phyloP scores from a whole-genome alignment of 2,888 invertebrate species.

The Gortyna flavago region DNA sequence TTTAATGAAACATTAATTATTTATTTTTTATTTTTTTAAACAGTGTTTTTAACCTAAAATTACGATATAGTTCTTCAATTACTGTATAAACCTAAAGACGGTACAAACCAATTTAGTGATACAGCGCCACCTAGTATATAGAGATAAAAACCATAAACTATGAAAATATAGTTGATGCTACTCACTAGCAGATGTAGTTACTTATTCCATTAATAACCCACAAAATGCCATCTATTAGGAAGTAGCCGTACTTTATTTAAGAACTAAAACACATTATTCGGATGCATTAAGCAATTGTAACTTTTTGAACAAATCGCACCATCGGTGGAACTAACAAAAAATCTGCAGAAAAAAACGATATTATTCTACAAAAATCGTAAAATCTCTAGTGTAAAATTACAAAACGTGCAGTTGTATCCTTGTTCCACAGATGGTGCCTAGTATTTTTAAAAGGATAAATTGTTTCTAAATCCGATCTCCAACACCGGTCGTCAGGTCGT shows the following conservation, averaged over 20 bases:
- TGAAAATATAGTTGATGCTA: slow-evolving; percentile 5
- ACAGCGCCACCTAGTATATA: slow-evolving; percentile 20
- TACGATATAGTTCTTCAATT: too few species aligned
- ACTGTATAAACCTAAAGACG: accelerated
- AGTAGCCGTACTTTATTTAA: background rate
- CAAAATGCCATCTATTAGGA: slow-evolving; percentile 4
- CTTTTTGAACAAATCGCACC: background rate
- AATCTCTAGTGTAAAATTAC: too few species aligned
- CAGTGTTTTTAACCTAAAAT: background rate
- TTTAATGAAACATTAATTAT: background rate
- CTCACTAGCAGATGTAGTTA: slow-evolving; percentile 47
- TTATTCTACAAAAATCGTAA: too few species aligned
- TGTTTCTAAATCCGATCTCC: background rate
- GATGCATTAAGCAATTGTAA: background rate
- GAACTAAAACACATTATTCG: background rate
- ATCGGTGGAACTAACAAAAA: too few species aligned
- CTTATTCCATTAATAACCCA: accelerated
- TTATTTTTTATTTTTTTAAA: background rate
- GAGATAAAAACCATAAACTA: background rate
- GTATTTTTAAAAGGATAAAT: slow-evolving; percentile 6
- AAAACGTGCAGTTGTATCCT: too few species aligned
- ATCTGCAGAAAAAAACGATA: too few species aligned
- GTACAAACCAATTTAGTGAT: background rate
- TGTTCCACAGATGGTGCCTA: too few species aligned
- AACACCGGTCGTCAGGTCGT: slow-evolving; percentile 2